phyloP scores from a whole-genome alignment of 2,113 vertebrate species.

The Spizaetus ornatus region DNA sequence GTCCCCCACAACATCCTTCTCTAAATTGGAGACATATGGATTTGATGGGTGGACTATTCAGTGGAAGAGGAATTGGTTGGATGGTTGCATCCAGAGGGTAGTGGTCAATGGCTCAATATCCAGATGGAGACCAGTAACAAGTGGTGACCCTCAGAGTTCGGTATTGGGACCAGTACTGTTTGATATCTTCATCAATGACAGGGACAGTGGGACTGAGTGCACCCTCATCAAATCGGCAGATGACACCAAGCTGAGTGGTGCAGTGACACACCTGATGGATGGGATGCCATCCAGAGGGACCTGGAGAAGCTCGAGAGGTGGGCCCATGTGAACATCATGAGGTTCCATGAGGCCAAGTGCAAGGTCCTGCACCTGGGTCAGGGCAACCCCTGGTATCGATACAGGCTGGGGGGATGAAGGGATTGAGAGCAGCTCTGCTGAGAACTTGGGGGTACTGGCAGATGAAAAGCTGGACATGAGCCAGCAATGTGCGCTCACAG shows the following conservation, averaged over 20 bases:
- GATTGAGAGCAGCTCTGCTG: background rate
- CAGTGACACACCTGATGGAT: background rate
- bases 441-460: background rate
- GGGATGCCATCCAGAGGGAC: background rate
- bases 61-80: background rate
- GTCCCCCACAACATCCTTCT: background rate
- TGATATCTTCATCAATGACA: background rate
- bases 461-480: background rate
- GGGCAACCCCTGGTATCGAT: too few relatives aligned
- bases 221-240: background rate
- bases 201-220: background rate
- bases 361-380: too few relatives aligned
- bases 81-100: background rate
- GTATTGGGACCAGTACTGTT: background rate
- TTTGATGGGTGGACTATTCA: background rate
- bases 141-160: background rate
- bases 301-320: too few relatives aligned
- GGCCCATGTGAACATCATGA: too few relatives aligned
- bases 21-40: background rate
- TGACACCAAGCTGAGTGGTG: background rate
- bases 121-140: background rate
- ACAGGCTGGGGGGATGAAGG: background rate
- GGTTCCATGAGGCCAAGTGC: too few relatives aligned
- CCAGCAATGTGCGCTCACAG: accelerated
- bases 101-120: background rate